Base-by-base conservation (phyloP, 2,888 invertebrate species). In the Allygus modestus region DNA sequence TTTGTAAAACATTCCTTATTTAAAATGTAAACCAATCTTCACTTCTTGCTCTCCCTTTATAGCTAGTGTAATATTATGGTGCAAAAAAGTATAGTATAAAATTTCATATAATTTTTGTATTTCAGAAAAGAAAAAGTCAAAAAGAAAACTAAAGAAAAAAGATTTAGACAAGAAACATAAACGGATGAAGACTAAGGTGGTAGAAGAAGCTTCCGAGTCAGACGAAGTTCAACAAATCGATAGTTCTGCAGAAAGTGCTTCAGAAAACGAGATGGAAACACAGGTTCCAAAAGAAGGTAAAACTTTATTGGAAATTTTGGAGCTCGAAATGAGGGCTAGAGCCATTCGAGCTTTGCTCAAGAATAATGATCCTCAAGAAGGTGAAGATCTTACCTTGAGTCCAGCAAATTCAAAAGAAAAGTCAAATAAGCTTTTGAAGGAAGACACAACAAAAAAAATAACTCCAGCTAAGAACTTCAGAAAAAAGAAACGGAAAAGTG, bases 241-340 rank as follows among this genome's bases (percentile, higher is more conserved):
- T 69, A 77, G 65, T 65, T 71, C 71, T 84, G 79, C 65, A 54
- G 82, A 84, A 17, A 79, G 46, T 54, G 46, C 58, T 46, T 23
- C 81, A 23, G 85, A 85, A 43, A 51, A 69, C 31, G 46, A 61
- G 1, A 79, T 71, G 37, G 85, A 87, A 75, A 82, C 86, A 81
- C 84, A 85, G 2, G 82, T 20, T 31, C 77, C 41, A 17, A 90
- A 90, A 83, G 90, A 90, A 84, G 90, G 90, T 0, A 91, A 91
- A 85, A 91, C 91, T 87, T 89, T 92, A 33, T 89, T 93, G 86
- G 93, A 93, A 88, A 89, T 93, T 41, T 88, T 93, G 81, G 93
- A 93, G 87, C 88, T 93, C 77, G 93, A 93, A 89, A 93, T 93
- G 92, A 90, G 93, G 87, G 93, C 93, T 0, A 89, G 92, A 82